Conservation (phyloP, 2,113 vertebrate genomes). For the Ictalurus furcatus region DNA sequence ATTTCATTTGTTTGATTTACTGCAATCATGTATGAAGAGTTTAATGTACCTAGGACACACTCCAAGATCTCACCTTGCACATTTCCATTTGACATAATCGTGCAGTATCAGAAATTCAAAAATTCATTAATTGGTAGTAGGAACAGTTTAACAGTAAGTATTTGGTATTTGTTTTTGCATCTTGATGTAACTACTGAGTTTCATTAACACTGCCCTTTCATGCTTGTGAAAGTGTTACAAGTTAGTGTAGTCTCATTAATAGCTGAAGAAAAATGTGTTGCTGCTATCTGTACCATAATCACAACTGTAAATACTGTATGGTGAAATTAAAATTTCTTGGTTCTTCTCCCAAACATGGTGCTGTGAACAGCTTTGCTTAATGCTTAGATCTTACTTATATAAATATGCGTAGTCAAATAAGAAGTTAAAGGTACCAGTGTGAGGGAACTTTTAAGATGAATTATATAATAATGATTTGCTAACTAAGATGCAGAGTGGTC, state of each 20-base stretch:
- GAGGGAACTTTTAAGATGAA: background rate
- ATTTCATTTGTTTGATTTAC: conserved; percentile 31
- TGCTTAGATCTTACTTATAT: background rate
- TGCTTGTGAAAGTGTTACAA: background rate
- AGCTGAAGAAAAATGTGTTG: background rate
- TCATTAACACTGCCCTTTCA: background rate
- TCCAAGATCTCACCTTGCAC: background rate
- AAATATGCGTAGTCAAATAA: background rate
- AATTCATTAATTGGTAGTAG: background rate
- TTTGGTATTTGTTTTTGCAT: background rate
- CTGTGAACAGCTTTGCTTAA: background rate
- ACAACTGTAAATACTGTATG: background rate
- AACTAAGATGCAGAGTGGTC: background rate
- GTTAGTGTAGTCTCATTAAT: background rate
- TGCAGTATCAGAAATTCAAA: background rate
- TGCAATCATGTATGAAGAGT: background rate
- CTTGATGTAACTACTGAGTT: background rate
- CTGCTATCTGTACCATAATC: background rate
- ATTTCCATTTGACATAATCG: background rate
- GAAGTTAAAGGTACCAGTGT: background rate
- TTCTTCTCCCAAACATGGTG: background rate
- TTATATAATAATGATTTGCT: background rate
- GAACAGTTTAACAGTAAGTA: background rate
- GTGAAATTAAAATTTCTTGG: background rate
- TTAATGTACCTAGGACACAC: background rate